Conservation (phyloP, 2,113 vertebrate species). For the Todiramphus chloris region DNA sequence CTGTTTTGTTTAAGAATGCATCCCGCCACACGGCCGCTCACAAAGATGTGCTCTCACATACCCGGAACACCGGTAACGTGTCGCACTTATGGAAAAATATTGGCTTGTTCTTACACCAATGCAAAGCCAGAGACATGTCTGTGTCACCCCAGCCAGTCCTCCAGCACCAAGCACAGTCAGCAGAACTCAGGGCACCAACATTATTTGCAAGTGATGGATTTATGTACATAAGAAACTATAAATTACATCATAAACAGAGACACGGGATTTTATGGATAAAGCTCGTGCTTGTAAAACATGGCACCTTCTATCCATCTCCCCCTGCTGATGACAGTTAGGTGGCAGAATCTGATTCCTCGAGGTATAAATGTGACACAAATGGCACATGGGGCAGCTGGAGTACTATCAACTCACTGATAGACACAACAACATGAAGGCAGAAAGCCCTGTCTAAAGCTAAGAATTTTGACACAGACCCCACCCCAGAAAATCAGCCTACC, state of each 20-base stretch:
- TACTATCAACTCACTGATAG: not conserved
- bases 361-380: not conserved
- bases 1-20: not conserved
- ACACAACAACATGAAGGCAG: not conserved
- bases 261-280: not conserved
- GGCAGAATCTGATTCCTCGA: not conserved
- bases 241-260: not conserved
- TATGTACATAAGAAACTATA: not conserved
- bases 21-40: not conserved
- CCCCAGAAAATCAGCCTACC: not conserved
- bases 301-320: not conserved
- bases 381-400: not conserved
- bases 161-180: not conserved
- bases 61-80: not conserved
- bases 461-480: not conserved
- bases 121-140: not conserved
- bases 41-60: not conserved
- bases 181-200: not conserved
- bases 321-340: not conserved
- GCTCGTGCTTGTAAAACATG: not conserved
- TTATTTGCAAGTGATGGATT: not conserved
- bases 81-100: not conserved
- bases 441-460: not conserved
- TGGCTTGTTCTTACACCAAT: not conserved
- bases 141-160: not conserved